Conservation (phyloP, 2,797 vertebrate species). For the Nyctibius grandis region DNA sequence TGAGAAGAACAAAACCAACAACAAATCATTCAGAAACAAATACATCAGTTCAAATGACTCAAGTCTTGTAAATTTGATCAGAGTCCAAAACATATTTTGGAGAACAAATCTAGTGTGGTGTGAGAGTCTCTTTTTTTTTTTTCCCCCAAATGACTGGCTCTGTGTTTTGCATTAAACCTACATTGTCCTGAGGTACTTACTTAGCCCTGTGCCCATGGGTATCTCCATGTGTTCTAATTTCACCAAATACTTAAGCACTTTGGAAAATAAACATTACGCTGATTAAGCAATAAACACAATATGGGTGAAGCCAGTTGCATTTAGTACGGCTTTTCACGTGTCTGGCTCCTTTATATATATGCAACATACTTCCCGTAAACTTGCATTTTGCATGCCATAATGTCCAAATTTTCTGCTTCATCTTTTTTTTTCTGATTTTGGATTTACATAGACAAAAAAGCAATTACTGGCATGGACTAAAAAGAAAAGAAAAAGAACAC, state of each 20-base stretch:
- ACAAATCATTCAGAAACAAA: neutral
- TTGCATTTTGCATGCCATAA: neutral
- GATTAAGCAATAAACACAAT: neutral
- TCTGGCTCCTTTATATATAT: neutral
- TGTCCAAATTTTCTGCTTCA: neutral
- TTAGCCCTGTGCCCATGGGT: neutral
- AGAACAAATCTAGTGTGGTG: neutral
- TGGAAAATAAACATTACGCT: neutral
- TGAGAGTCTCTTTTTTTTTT: accelerated
- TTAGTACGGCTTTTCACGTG: neutral
- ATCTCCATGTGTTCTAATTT: neutral
- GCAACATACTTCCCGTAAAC: neutral
- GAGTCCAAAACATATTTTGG: neutral
- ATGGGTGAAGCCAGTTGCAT: neutral
- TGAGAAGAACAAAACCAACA: neutral
- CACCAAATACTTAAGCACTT: neutral
- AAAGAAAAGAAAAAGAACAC: neutral
- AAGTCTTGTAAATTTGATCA: neutral
- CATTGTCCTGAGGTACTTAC: neutral
- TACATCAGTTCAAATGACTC: neutral
- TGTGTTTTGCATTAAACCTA: neutral
- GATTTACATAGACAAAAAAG: neutral
- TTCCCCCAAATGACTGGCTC: accelerated
- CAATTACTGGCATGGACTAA: neutral
- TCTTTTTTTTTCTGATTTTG: neutral